phyloP scores from a whole-genome alignment of 2,797 vertebrate genomes.

The Chiroxiphia lanceolata region DNA sequence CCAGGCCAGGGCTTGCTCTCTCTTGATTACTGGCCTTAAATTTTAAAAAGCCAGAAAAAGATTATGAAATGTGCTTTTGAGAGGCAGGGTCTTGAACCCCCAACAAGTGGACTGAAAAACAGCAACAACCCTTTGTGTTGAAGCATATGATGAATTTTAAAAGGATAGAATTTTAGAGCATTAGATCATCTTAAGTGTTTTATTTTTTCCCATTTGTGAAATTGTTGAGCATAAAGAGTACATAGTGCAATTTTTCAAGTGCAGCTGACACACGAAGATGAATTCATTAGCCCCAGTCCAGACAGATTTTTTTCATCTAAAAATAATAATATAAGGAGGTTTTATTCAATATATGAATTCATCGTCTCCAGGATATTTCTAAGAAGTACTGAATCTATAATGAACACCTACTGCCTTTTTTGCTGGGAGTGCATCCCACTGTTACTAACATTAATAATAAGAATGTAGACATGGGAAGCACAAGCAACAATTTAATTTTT shows the following conservation, averaged over 20 bases:
- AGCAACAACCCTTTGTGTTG: background rate
- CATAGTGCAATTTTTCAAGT: slow-evolving; percentile 27
- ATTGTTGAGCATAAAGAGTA: slow-evolving; percentile 4
- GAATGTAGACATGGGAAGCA: slow-evolving; percentile 3
- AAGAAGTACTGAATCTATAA: slow-evolving; percentile 22
- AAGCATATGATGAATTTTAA: background rate
- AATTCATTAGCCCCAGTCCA: slow-evolving; percentile 43
- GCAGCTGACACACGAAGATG: slow-evolving; percentile 6
- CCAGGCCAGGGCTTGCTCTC: background rate
- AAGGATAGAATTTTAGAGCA: background rate
- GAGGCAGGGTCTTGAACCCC: background rate
- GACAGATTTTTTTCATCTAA: background rate
- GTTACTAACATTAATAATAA: slow-evolving; percentile 17
- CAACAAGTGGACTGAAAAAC: background rate
- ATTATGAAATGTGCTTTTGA: background rate
- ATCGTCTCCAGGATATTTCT: slow-evolving; percentile 17
- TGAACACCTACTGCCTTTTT: slow-evolving; percentile 30
- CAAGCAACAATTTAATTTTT: slow-evolving; percentile 33
- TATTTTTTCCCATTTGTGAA: slow-evolving; percentile 7
- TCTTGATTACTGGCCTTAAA: background rate
- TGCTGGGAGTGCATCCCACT: slow-evolving; percentile 5
- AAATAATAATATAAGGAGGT: slow-evolving; percentile 31
- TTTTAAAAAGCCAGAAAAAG: background rate
- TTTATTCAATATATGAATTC: slow-evolving; percentile 2
- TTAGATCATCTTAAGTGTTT: background rate